A percentile compares a stretch with the other conserved stretches of the same genome.
These are phyloP conservation scores for Hypotaenidia philippensis DNA, from an alignment of 2,797 vertebrate genomes.

Conservation along the genomic window DNA sequence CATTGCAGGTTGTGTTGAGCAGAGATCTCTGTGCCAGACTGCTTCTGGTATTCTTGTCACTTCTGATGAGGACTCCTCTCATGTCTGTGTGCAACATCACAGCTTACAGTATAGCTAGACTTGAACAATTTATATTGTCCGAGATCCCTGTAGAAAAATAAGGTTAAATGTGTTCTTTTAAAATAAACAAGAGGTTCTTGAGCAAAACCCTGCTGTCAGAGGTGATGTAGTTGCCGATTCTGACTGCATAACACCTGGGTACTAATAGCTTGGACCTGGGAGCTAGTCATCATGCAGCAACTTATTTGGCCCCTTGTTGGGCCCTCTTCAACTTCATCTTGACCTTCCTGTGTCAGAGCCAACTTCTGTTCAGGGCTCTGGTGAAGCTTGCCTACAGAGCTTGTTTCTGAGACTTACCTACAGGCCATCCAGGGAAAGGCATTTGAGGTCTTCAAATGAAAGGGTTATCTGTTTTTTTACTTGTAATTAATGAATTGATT, in stretches of 20 bases:
- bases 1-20: neutral
- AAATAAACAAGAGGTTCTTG: neutral
- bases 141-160: neutral
- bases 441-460: neutral
- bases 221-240: neutral
- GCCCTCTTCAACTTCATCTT: neutral
- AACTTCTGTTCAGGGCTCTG: neutral
- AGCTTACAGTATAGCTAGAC: neutral
- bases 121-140: neutral
- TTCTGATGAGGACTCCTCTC: neutral
- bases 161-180: neutral
- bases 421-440: neutral
- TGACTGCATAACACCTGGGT: neutral
- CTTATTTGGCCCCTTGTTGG: neutral
- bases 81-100: neutral
- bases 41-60: neutral
- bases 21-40: neutral
- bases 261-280: neutral
- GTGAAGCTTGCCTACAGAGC: neutral
- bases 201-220: neutral
- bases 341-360: neutral
- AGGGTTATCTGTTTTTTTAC: neutral
- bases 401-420: neutral
- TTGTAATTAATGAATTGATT: neutral
- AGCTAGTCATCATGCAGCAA: neutral